Conservation (phyloP, 2,888 invertebrate genomes). For the Apodemia duryi region DNA sequence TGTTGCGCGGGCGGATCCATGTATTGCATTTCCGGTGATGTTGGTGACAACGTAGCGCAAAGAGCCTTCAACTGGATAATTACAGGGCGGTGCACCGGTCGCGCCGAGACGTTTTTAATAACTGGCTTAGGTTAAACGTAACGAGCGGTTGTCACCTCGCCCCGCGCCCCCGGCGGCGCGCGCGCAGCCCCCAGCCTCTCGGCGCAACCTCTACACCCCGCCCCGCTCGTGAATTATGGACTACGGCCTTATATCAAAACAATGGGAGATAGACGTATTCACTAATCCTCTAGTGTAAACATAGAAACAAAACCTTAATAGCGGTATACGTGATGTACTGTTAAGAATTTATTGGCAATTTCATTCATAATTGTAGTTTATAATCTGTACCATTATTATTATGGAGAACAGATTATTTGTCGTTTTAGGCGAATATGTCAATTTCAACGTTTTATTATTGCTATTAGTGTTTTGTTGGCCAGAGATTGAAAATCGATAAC, state of each 20-base stretch:
- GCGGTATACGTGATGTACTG: not conserved
- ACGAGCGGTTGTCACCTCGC: constrained; percentile 78
- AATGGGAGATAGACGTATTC: constrained; percentile 8
- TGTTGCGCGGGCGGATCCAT: constrained; percentile 75
- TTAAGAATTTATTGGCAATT: not conserved
- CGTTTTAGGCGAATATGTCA: too few species aligned
- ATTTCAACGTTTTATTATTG: too few species aligned
- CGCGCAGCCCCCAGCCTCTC: constrained; percentile 42
- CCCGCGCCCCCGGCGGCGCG: constrained; percentile 46
- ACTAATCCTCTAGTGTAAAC: not conserved
- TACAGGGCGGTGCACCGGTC: constrained; percentile 78
- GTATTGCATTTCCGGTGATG: constrained; percentile 73
- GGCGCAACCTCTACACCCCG: constrained; percentile 64
- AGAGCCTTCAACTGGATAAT: constrained; percentile 74
- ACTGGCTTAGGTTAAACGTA: constrained; percentile 79
- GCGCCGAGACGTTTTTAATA: constrained; percentile 81
- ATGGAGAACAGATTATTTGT: too few species aligned
- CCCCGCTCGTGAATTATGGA: constrained; percentile 68
- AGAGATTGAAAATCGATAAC: too few species aligned
- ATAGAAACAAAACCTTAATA: not conserved
- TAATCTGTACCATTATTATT: too few species aligned
- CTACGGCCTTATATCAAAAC: constrained; percentile 38
- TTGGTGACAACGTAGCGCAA: constrained; percentile 66
- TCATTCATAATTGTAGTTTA: not conserved
- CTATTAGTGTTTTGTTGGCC: too few species aligned